Conservation (phyloP, 2,888 invertebrate species). For the Isoperla grammatica region DNA sequence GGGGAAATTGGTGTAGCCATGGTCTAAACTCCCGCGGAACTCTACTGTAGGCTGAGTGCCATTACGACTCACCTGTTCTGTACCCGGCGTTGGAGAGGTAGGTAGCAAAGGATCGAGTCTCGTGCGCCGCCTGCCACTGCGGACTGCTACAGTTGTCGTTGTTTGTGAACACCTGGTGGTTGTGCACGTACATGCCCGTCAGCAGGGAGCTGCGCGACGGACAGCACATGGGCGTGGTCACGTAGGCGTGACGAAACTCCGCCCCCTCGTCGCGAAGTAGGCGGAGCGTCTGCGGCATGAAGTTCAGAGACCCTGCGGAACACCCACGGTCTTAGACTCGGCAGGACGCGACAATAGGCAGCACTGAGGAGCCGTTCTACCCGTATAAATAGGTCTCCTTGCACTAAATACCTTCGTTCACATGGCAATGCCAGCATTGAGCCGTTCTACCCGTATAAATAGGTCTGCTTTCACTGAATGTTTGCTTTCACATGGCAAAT, state of each 20-base stretch:
- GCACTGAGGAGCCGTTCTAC: too few relatives aligned
- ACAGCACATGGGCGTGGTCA: conserved; percentile 99
- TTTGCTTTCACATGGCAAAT: too few relatives aligned
- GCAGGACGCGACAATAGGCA: too few relatives aligned
- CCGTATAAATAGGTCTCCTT: too few relatives aligned
- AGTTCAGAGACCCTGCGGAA: conserved; percentile 79
- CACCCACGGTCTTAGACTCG: too few relatives aligned
- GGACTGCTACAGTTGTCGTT: conserved; percentile 97
- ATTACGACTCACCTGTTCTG: conserved; percentile 77
- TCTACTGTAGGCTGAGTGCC: too few relatives aligned
- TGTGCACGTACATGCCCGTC: conserved; percentile 94
- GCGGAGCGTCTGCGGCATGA: conserved; percentile 89
- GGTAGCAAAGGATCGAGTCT: conserved; percentile 87
- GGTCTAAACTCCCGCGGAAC: too few relatives aligned
- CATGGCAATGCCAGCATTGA: too few relatives aligned
- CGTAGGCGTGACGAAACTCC: conserved; percentile 92
- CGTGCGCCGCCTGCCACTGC: conserved; percentile 90
- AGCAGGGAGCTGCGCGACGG: conserved; percentile 91
- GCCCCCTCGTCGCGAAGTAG: conserved; percentile 86
- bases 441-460: too few relatives aligned
- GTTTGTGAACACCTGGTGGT: conserved; percentile 96
- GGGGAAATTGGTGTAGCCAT: too few relatives aligned
- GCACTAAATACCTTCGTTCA: too few relatives aligned
- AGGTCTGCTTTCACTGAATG: too few relatives aligned
- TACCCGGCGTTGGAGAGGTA: conserved; percentile 91